phyloP scores from a whole-genome alignment of 2,797 vertebrate genomes.

The Kryptopterus vitreolus region DNA sequence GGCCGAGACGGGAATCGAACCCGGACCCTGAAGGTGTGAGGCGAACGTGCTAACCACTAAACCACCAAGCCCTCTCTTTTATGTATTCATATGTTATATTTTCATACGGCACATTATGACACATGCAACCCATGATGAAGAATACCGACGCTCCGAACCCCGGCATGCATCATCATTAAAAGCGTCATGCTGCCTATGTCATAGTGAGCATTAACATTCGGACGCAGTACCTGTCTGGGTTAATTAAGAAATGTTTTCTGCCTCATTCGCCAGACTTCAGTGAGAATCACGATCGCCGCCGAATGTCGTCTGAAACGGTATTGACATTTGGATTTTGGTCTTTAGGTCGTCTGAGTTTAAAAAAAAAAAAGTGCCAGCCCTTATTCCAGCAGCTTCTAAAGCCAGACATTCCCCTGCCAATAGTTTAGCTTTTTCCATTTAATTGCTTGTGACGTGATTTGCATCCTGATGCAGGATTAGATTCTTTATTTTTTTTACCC shows the following conservation, averaged over 20 bases:
- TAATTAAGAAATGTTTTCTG: conserved; percentile 19
- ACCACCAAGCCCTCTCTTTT: too few relatives aligned
- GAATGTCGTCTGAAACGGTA: conserved; percentile 3
- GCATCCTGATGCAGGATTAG: not conserved
- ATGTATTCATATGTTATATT: too few relatives aligned
- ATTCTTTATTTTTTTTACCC: not conserved
- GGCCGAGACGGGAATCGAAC: too few relatives aligned
- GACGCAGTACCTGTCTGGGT: not conserved
- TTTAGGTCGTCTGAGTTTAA: not conserved
- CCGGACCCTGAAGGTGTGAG: too few relatives aligned
- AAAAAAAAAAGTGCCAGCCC: not conserved
- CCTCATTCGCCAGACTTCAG: not conserved
- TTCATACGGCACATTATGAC: too few relatives aligned
- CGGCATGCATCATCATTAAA: not conserved
- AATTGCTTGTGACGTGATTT: not conserved
- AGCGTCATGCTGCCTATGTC: not conserved
- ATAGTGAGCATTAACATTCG: not conserved
- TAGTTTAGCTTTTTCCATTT: not conserved
- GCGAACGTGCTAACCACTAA: too few relatives aligned
- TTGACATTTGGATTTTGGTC: not conserved
- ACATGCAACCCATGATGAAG: too few relatives aligned
- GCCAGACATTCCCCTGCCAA: not conserved
- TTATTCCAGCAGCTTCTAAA: conserved; percentile 11
- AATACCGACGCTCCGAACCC: not conserved
- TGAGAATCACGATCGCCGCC: not conserved